phyloP scores from a whole-genome alignment of 2,888 invertebrate species.

The Beris morrisii region DNA sequence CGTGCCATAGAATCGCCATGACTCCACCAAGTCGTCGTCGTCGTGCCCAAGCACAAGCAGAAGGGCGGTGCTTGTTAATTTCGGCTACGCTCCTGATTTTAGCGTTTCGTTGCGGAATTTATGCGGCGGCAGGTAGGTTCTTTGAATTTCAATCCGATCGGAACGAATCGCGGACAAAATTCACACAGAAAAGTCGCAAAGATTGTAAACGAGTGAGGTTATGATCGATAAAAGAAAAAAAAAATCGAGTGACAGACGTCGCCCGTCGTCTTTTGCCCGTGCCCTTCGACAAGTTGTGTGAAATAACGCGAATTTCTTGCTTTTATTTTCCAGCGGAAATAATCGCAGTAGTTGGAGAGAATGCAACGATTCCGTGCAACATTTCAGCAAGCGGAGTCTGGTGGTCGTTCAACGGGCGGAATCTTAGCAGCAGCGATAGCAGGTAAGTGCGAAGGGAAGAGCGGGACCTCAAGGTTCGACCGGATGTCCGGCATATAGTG shows the following conservation, averaged over 20 bases:
- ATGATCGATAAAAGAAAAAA: slow-evolving; percentile 34
- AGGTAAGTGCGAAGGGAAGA: slow-evolving; percentile 51
- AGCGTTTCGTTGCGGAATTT: slow-evolving; percentile 27
- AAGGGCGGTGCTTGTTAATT: slow-evolving; percentile 40
- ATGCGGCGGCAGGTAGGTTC: slow-evolving; percentile 35
- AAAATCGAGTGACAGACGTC: slow-evolving; percentile 4
- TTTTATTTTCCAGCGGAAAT: slow-evolving; percentile 35
- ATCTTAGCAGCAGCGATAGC: slow-evolving; percentile 58
- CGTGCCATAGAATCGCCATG: slow-evolving; percentile 32
- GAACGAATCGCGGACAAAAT: slow-evolving; percentile 15
- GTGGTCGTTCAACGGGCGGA: slow-evolving; percentile 63
- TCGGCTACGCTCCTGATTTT: slow-evolving; percentile 33
- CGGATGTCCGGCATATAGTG: no score
- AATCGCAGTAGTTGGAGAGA: slow-evolving; percentile 52
- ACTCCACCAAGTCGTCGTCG: slow-evolving; percentile 3
- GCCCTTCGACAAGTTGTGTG: no score
- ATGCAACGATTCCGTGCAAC: slow-evolving; percentile 61
- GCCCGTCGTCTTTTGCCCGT: background rate
- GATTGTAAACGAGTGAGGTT: slow-evolving; percentile 31
- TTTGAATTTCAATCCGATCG: background rate
- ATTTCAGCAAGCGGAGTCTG: slow-evolving; percentile 59
- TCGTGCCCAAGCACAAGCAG: slow-evolving; percentile 20
- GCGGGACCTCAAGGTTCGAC: no score
- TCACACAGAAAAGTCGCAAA: slow-evolving; percentile 17
- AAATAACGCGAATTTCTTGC: slow-evolving; percentile 6